Conservation (phyloP, 1,140 invertebrate genomes). For the Drosophila pectinifera region DNA sequence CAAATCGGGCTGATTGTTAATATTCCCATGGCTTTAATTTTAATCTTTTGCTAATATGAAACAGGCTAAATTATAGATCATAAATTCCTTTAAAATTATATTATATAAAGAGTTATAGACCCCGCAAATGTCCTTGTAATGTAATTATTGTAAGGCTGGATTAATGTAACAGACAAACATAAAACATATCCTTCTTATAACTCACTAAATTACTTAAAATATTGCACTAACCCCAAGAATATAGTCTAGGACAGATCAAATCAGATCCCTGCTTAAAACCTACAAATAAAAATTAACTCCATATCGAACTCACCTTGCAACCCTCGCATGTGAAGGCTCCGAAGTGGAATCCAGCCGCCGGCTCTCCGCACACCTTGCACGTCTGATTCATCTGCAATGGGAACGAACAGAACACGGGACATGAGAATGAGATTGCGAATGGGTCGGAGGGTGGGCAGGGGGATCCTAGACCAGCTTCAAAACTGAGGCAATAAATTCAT, state of each 20-base stretch:
- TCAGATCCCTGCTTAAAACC: background rate
- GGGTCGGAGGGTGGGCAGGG: too few species aligned
- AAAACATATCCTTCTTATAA: too few species aligned
- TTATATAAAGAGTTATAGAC: background rate
- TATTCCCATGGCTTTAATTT: background rate
- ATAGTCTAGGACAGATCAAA: background rate
- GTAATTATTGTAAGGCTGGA: too few species aligned
- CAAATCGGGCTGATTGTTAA: background rate
- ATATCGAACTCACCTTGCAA: constrained; percentile 89
- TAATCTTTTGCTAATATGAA: background rate
- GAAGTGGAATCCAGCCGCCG: constrained; percentile 95
- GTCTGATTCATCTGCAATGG: constrained; percentile 90
- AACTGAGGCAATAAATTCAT: constrained; percentile 80
- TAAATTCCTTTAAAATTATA: background rate
- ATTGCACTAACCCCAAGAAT: too few species aligned
- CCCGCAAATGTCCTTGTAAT: too few species aligned
- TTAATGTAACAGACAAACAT: too few species aligned
- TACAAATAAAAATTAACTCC: constrained; percentile 1
- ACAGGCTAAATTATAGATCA: background rate
- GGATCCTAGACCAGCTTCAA: constrained; percentile 11
- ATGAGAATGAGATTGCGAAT: constrained; percentile 46
- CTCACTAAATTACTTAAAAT: too few species aligned
- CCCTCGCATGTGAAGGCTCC: constrained; percentile 96
- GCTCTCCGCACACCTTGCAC: constrained; percentile 94
- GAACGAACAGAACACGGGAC: constrained; percentile 52